phyloP scores from a whole-genome alignment of 2,113 vertebrate genomes.

The Poecile atricapillus region DNA sequence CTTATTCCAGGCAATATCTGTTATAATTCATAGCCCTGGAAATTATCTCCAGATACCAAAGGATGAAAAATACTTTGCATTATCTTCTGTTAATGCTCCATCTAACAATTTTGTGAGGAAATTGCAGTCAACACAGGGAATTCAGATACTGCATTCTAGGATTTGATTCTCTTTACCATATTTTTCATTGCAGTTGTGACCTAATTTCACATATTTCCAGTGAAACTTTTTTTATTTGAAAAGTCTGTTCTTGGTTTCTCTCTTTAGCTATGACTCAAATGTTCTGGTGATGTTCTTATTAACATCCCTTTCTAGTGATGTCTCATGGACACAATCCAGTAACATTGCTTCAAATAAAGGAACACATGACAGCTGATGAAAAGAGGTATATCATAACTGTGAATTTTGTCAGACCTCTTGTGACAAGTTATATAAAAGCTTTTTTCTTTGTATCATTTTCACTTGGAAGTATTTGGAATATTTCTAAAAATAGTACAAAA shows the following conservation, averaged over 20 bases:
- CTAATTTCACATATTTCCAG: not conserved
- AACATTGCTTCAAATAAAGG: not conserved
- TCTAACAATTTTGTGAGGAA: not conserved
- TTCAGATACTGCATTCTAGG: not conserved
- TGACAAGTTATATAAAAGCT: not conserved
- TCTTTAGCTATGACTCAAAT: constrained; percentile 51
- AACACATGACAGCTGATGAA: constrained; percentile 20
- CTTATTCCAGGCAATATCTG: not conserved
- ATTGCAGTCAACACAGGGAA: not conserved
- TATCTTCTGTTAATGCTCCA: not conserved
- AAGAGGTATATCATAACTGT: not conserved
- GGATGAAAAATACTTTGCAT: not conserved
- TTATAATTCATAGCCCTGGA: not conserved
- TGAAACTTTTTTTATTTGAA: constrained; percentile 33
- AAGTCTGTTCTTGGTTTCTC: constrained; percentile 14
- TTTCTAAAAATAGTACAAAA: not conserved
- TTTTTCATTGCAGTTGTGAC: not conserved
- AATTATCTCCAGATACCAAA: not conserved
- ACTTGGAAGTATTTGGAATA: not conserved
- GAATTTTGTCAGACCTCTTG: not conserved
- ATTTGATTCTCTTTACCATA: not conserved
- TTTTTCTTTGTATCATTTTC: not conserved
- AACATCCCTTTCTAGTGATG: constrained; percentile 9
- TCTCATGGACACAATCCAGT: constrained; percentile 12
- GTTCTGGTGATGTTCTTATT: constrained; percentile 46